These are phyloP conservation scores for Brachionus paranguensis DNA, from an alignment of 1,140 invertebrate species.

Conservation along the genomic window DNA sequence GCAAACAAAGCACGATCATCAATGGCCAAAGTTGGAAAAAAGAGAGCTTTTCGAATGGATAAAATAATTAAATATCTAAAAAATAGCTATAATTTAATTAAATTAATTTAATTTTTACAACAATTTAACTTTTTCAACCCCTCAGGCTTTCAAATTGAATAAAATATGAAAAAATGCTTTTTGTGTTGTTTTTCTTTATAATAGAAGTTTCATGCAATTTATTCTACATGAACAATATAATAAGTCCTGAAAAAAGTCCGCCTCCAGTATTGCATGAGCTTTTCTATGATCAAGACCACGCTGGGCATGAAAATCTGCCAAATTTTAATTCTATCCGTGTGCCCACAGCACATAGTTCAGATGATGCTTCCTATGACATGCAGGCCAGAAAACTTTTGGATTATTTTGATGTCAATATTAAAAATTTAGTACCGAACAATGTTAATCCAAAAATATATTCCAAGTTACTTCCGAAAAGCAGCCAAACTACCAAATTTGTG, in stretches of 20 bases:
- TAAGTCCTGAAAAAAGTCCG: not conserved
- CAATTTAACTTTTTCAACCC: not conserved
- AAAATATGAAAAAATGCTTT: not conserved
- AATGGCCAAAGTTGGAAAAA: not conserved
- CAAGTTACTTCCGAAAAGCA: not conserved
- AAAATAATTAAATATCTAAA: not conserved
- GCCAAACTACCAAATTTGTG: not conserved
- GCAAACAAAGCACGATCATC: not conserved
- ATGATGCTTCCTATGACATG: not conserved
- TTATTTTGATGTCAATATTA: not conserved
- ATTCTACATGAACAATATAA: not conserved
- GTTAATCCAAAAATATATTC: not conserved
- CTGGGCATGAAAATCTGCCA: not conserved
- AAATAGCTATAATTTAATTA: not conserved
- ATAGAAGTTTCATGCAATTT: not conserved
- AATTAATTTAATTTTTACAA: not conserved
- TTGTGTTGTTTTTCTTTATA: not conserved
- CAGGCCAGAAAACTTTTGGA: not conserved
- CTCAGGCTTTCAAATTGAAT: conserved; percentile 13
- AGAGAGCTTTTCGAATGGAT: conserved; percentile 32
- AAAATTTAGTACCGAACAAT: not conserved
- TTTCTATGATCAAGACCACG: not conserved
- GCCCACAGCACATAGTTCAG: not conserved
- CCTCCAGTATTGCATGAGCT: not conserved
- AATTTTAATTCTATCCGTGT: not conserved